Evolutionary conservation across 1,140 invertebrate genomes (phyloP).

Genomic region (Pachyrhynchus sulphureomaculatus): DNA sequence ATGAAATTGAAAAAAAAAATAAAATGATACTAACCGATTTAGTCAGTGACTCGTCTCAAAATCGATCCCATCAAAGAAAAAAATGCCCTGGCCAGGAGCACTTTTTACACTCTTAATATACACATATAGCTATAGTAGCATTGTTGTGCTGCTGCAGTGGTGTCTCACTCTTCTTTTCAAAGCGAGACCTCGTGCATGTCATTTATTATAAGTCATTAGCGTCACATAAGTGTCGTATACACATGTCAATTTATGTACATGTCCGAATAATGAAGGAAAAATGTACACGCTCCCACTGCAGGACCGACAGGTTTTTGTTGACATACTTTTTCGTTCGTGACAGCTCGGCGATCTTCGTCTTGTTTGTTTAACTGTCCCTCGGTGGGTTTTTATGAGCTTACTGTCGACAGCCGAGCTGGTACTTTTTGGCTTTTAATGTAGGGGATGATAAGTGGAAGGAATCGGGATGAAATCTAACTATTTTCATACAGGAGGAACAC

Average conservation of each 20-base stretch:
- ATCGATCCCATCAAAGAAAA: constrained; percentile 15
- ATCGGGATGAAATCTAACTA: too few relatives aligned
- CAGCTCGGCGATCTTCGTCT: constrained; percentile 21
- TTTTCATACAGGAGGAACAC: too few relatives aligned
- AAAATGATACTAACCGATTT: constrained; percentile 46
- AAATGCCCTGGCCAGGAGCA: constrained; percentile 30
- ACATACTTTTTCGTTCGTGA: constrained; percentile 33
- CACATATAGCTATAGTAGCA: constrained; percentile 46
- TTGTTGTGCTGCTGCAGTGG: constrained; percentile 46
- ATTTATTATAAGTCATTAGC: constrained; percentile 14
- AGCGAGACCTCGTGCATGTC: neutral
- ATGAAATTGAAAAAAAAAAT: constrained; percentile 35
- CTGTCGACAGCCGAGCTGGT: constrained; percentile 25
- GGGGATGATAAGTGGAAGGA: too few relatives aligned
- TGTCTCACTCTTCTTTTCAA: neutral
- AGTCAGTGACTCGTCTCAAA: constrained; percentile 33
- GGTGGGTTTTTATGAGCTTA: neutral
- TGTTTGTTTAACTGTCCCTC: neutral
- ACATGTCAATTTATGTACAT: too few relatives aligned
- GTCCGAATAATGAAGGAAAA: too few relatives aligned
- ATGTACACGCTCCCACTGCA: constrained; percentile 42
- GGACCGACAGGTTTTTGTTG: constrained; percentile 49
- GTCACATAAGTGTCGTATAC: neutral
- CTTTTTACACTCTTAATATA: constrained; percentile 16
- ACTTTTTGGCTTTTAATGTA: neutral